These are phyloP conservation scores for Drosophila lutescens DNA, from an alignment of 2,888 invertebrate genomes.

Conservation along the genomic window DNA sequence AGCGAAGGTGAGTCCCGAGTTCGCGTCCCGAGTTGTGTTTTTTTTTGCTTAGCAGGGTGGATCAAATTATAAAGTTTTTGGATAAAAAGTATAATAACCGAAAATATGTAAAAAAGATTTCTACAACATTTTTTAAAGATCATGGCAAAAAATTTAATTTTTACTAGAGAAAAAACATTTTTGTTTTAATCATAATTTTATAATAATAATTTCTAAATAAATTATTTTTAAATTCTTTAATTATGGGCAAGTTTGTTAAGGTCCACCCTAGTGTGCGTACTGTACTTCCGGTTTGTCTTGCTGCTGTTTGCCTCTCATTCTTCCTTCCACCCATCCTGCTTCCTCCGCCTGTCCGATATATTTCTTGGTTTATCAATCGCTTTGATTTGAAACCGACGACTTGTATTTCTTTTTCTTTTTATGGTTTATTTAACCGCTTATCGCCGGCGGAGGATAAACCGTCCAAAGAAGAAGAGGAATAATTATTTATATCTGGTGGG, in stretches of 20 bases:
- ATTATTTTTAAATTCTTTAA: too few species aligned
- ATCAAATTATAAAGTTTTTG: background rate
- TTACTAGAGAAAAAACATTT: background rate
- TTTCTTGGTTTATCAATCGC: constrained; percentile 29
- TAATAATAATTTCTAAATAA: background rate
- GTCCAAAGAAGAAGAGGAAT: constrained; percentile 1
- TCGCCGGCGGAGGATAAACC: constrained; percentile 24
- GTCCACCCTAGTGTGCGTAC: constrained; percentile 2
- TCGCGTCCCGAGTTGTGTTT: background rate
- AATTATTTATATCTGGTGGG: constrained; percentile 13
- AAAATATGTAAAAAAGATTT: too few species aligned
- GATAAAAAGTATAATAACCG: background rate
- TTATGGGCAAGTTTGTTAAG: too few species aligned
- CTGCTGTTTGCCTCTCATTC: constrained; percentile 1
- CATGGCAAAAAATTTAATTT: too few species aligned
- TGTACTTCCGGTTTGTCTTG: constrained; percentile 21
- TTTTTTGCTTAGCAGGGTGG: background rate
- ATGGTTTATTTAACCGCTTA: constrained; percentile 37
- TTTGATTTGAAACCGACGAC: constrained; percentile 34
- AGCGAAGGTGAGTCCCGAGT: constrained; percentile 63
- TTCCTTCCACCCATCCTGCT: background rate
- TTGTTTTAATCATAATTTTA: background rate
- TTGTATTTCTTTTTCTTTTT: constrained; percentile 20
- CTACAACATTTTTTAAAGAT: too few species aligned
- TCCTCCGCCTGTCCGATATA: constrained; percentile 15